phyloP scores from a whole-genome alignment of 2,888 invertebrate species.

The Siphonodentalium dalli region DNA sequence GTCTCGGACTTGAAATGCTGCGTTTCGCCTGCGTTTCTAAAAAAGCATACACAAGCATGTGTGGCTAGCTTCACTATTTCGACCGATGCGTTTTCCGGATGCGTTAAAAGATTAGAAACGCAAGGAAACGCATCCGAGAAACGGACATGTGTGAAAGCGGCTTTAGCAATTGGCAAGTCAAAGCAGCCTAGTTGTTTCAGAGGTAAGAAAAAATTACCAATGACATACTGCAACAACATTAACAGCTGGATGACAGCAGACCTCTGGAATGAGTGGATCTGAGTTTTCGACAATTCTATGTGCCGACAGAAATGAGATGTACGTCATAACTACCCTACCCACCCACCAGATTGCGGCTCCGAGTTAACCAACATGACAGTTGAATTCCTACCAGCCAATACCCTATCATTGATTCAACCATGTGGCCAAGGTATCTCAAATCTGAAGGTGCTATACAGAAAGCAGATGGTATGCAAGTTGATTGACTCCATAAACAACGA shows the following conservation, averaged over 20 bases:
- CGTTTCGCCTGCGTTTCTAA: too few relatives aligned
- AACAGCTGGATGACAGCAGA: conserved; percentile 21
- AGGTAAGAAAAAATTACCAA: conserved; percentile 18
- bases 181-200: conserved; percentile 16
- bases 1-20: too few relatives aligned
- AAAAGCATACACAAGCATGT: too few relatives aligned
- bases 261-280: conserved; percentile 15
- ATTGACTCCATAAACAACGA: conserved; percentile 6
- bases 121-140: too few relatives aligned
- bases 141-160: too few relatives aligned
- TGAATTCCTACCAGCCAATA: conserved; percentile 16
- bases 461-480: conserved; percentile 9
- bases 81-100: too few relatives aligned
- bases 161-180: conserved; percentile 24
- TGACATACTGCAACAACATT: conserved; percentile 11
- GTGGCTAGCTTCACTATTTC: too few relatives aligned
- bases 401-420: conserved; percentile 20
- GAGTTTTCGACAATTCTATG: conserved; percentile 13
- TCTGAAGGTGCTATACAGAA: conserved; percentile 12
- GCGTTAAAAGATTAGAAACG: too few relatives aligned
- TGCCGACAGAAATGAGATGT: conserved; percentile 5
- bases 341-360: conserved; percentile 7
- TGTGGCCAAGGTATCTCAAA: conserved; percentile 21
- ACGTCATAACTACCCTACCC: conserved; percentile 18
- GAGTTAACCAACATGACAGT: conserved; percentile 3